Percentiles rank a stretch among this genome's conserved stretches.
Evolutionary conservation across 2,888 invertebrate genomes (phyloP).

Genomic region (Lepidocyrtinus sp.): DNA sequence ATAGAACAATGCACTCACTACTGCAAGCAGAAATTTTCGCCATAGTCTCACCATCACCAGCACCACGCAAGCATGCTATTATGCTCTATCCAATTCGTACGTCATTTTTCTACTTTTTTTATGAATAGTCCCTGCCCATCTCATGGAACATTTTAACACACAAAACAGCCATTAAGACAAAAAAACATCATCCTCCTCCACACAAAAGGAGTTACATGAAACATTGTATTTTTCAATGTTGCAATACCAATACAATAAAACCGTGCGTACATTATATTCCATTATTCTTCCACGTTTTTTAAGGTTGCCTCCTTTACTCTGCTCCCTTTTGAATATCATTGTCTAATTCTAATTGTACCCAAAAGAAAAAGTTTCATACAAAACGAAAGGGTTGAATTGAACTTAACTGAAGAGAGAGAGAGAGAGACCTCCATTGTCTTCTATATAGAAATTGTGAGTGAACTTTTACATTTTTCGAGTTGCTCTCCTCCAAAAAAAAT

Average conservation of each 20-base stretch:
- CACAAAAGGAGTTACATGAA: neutral
- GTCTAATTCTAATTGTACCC: neutral
- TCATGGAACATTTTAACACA: constrained; percentile 50
- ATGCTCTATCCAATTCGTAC: constrained; percentile 32
- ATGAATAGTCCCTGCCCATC: constrained; percentile 48
- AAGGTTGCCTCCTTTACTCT: neutral
- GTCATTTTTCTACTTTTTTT: constrained; percentile 20
- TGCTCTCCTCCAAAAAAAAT: constrained; percentile 24
- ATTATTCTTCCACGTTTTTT: no score
- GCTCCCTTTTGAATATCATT: neutral
- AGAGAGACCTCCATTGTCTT: neutral
- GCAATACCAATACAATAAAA: neutral
- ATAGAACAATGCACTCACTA: neutral
- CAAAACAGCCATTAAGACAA: constrained; percentile 18
- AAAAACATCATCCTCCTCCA: neutral
- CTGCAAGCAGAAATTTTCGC: neutral
- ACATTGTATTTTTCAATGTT: neutral
- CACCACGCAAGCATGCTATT: constrained; percentile 35
- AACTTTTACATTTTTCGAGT: neutral
- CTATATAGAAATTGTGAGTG: neutral
- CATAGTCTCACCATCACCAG: no score
- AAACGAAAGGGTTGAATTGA: neutral
- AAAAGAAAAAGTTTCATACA: neutral
- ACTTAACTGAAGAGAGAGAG: neutral
- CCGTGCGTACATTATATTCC: no score